Percentiles rank a stretch among this genome's conserved stretches.
phyloP scores from a whole-genome alignment of 2,888 invertebrate species.

The Lasioglossum figueresi region DNA sequence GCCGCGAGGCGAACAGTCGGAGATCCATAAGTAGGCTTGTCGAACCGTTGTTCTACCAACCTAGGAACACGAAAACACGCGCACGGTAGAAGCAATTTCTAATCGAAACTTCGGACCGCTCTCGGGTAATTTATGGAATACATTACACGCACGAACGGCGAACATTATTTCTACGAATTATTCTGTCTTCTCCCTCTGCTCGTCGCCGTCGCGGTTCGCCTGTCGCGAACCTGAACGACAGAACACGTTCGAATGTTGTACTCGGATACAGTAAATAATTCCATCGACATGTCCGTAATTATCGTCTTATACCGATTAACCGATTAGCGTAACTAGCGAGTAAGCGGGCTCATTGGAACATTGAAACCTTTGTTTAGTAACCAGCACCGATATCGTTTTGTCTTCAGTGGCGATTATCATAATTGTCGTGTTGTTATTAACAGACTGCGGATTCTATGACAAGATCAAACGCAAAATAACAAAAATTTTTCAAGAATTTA shows the following conservation, averaged over 20 bases:
- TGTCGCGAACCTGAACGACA: background rate
- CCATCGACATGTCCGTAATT: background rate
- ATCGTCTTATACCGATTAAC: background rate
- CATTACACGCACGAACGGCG: slow-evolving; percentile 37
- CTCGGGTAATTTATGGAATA: slow-evolving; percentile 54
- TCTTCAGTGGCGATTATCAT: background rate
- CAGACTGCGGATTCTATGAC: no score
- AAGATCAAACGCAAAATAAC: no score
- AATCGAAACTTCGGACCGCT: slow-evolving; percentile 47
- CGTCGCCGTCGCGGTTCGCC: background rate
- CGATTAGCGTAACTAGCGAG: background rate
- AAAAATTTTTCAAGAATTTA: no score
- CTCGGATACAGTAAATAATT: background rate
- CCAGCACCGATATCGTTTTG: background rate
- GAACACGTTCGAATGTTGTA: background rate
- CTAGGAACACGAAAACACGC: slow-evolving; percentile 47
- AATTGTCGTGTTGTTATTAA: background rate
- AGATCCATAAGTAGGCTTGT: slow-evolving; percentile 58
- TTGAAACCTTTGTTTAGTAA: background rate
- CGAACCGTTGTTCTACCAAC: slow-evolving; percentile 52
- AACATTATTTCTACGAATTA: slow-evolving; percentile 45
- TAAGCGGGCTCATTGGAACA: background rate
- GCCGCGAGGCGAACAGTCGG: slow-evolving; percentile 48
- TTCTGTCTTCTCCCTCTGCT: background rate
- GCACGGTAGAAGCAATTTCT: slow-evolving; percentile 45